A percentile compares a stretch with the other conserved stretches of the same genome.
phyloP scores from a whole-genome alignment of 2,797 vertebrate species.

The Masticophis lateralis region DNA sequence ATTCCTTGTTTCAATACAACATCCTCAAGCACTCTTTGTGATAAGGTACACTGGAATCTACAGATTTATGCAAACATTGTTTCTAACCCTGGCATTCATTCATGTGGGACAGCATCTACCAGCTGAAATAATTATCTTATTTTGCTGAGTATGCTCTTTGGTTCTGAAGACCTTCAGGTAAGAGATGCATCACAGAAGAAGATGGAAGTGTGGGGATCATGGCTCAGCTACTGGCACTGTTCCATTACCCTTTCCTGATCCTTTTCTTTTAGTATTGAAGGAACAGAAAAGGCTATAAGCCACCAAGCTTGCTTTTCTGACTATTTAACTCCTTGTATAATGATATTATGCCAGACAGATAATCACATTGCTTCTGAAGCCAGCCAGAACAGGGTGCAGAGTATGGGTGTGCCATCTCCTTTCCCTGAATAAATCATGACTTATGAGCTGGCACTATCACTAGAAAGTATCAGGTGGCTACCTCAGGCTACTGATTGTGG shows the following conservation, averaged over 20 bases:
- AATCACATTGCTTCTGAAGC: not conserved
- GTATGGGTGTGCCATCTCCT: not conserved
- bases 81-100: not conserved
- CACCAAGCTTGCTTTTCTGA: not conserved
- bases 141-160: not conserved
- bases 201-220: not conserved
- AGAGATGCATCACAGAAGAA: not conserved
- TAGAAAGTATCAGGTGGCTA: not conserved
- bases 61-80: not conserved
- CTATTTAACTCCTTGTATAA: not conserved
- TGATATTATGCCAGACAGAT: not conserved
- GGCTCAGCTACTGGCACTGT: not conserved
- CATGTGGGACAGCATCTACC: not conserved
- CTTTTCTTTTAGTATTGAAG: not conserved
- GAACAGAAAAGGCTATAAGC: not conserved
- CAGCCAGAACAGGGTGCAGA: not conserved
- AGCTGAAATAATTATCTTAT: not conserved
- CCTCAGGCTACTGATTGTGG: not conserved
- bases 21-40: not conserved
- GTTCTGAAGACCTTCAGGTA: not conserved
- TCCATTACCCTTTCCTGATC: not conserved
- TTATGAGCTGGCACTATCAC: not conserved
- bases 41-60: not conserved
- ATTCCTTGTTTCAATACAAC: not conserved
- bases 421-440: not conserved